Evolutionary conservation across 2,113 vertebrate genomes (phyloP).

Genomic region (Macquaria ambigua): DNA sequence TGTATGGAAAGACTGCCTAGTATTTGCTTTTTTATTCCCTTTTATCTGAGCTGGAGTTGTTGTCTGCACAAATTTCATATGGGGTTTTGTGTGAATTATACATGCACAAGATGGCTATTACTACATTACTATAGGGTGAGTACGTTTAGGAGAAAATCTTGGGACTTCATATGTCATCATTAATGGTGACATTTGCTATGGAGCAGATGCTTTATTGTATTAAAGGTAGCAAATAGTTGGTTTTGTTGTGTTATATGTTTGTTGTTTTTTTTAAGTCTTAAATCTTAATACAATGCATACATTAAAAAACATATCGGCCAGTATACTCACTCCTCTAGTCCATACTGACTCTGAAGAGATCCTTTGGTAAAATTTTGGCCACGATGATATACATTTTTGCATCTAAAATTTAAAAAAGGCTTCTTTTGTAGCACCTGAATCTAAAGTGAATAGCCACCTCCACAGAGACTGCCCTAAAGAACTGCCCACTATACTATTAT

Average conservation of each 20-base stretch:
- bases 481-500: constrained; percentile 5
- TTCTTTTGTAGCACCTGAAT: background rate
- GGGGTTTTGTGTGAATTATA: background rate
- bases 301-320: background rate
- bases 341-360: background rate
- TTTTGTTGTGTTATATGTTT: background rate
- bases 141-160: background rate
- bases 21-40: constrained; percentile 40
- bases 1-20: background rate
- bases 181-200: background rate
- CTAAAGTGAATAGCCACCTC: constrained; percentile 9
- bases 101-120: background rate
- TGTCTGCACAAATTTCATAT: constrained; percentile 15
- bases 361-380: no score
- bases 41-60: constrained; percentile 34
- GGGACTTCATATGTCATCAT: background rate
- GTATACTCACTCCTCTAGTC: background rate
- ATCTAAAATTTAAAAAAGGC: background rate
- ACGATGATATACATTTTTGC: background rate
- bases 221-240: background rate
- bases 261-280: background rate
- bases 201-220: background rate
- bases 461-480: constrained; percentile 5
- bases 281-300: background rate
- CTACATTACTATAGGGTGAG: background rate